Evolutionary conservation across 2,113 vertebrate genomes (phyloP).

Genomic region (Silurus glanis): DNA sequence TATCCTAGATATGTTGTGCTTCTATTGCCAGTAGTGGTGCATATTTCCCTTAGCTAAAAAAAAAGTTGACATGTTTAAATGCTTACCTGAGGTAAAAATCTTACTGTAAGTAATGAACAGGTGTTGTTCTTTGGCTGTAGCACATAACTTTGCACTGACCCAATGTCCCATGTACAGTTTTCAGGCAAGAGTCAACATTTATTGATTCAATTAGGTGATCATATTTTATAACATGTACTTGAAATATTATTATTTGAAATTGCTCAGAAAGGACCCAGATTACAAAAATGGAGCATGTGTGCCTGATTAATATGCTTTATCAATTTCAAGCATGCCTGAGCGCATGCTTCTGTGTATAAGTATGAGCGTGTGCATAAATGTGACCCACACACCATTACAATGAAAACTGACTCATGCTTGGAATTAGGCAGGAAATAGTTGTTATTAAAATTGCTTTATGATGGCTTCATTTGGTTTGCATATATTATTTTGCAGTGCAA

Average conservation of each 20-base stretch:
- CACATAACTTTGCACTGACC: conserved; percentile 60
- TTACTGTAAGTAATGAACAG: conserved; percentile 7
- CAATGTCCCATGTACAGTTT: conserved; percentile 33
- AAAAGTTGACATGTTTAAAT: background rate
- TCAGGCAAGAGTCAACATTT: conserved; percentile 65
- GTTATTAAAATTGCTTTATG: conserved; percentile 4
- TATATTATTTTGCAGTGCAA: background rate
- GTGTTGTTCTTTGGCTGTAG: conserved; percentile 68
- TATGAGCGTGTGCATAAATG: conserved; percentile 13
- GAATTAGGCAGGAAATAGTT: conserved; percentile 9
- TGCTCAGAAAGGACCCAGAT: background rate
- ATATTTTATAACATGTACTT: background rate
- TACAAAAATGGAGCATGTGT: conserved; percentile 27
- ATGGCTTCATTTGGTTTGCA: conserved; percentile 32
- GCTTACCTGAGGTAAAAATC: background rate
- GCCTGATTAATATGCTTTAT: conserved; percentile 16
- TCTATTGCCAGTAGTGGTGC: conserved; percentile 11
- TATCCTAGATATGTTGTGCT: conserved; percentile 5
- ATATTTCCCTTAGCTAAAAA: background rate
- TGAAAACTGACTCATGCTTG: conserved; percentile 35
- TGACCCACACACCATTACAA: background rate
- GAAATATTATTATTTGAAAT: background rate
- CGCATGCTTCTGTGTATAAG: conserved; percentile 31
- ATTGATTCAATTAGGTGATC: background rate
- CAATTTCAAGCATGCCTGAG: conserved; percentile 6